phyloP scores from a whole-genome alignment of 2,797 vertebrate genomes.

The Gorsachius magnificus region DNA sequence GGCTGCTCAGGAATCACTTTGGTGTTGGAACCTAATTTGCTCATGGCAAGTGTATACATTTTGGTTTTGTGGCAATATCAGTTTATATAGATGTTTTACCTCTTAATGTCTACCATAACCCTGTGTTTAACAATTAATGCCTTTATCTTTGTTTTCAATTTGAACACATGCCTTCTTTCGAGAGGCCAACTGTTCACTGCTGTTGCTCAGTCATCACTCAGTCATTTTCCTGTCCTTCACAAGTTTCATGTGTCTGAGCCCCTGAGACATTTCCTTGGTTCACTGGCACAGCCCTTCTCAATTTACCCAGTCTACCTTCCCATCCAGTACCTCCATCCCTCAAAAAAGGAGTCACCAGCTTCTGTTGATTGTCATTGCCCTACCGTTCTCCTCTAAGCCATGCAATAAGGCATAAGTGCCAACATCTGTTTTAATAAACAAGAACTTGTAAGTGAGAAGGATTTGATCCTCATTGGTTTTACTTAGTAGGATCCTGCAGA shows the following conservation, averaged over 20 bases:
- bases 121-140: conserved; percentile 4
- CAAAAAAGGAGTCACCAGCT: not conserved
- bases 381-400: not conserved
- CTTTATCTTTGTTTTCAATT: not conserved
- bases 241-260: not conserved
- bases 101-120: conserved; percentile 17
- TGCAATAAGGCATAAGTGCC: not conserved
- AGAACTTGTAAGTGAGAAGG: not conserved
- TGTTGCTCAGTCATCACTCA: not conserved
- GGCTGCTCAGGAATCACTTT: conserved; percentile 9
- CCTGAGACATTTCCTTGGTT: not conserved
- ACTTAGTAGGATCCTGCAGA: not conserved
- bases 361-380: not conserved
- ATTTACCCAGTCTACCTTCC: not conserved
- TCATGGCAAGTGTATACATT: conserved; percentile 23
- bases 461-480: not conserved
- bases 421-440: not conserved
- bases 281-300: not conserved
- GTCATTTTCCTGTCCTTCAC: not conserved
- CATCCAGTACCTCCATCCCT: not conserved
- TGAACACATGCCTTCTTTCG: not conserved
- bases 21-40: conserved; percentile 16
- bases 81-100: conserved; percentile 16
- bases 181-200: not conserved
- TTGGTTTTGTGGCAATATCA: not conserved